Percentiles rank a stretch among this genome's conserved stretches.
phyloP scores from a whole-genome alignment of 1,140 invertebrate species.

The Aphaenogaster rudis region DNA sequence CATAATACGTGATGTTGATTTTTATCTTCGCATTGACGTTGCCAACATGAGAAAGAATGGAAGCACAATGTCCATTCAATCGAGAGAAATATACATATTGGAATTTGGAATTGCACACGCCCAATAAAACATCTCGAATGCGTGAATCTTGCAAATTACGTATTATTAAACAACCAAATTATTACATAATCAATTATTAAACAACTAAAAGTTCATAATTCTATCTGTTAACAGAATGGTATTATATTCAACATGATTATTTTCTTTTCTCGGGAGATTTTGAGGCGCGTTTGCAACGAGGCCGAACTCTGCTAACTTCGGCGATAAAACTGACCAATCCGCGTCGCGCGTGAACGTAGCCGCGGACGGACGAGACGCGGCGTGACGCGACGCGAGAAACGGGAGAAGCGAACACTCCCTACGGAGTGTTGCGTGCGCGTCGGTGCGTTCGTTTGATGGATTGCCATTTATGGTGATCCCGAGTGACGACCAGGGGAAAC shows the following conservation, averaged over 20 bases:
- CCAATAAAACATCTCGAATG: no score
- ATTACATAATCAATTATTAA: no score
- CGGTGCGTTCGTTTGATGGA: slow-evolving; percentile 74
- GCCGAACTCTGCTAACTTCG: background rate
- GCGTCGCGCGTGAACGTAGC: background rate
- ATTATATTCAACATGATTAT: background rate
- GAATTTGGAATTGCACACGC: no score
- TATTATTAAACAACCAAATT: no score
- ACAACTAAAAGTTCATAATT: no score
- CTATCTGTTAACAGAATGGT: no score
- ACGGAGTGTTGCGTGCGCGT: slow-evolving; percentile 32
- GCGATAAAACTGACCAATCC: background rate
- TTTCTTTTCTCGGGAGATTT: background rate
- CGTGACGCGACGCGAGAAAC: background rate
- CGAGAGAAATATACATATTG: no score
- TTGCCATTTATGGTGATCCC: slow-evolving; percentile 86
- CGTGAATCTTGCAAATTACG: no score
- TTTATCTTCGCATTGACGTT: background rate
- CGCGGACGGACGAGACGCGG: background rate
- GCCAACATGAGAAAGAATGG: background rate
- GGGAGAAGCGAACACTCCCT: slow-evolving; percentile 25
- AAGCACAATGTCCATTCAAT: no score
- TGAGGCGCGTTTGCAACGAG: background rate
- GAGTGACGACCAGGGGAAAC: slow-evolving; percentile 74
- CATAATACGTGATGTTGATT: no score